These are phyloP conservation scores for Amphiura filiformis DNA, from an alignment of 35 echinoderm and acorn worm species.

Conservation along the genomic window DNA sequence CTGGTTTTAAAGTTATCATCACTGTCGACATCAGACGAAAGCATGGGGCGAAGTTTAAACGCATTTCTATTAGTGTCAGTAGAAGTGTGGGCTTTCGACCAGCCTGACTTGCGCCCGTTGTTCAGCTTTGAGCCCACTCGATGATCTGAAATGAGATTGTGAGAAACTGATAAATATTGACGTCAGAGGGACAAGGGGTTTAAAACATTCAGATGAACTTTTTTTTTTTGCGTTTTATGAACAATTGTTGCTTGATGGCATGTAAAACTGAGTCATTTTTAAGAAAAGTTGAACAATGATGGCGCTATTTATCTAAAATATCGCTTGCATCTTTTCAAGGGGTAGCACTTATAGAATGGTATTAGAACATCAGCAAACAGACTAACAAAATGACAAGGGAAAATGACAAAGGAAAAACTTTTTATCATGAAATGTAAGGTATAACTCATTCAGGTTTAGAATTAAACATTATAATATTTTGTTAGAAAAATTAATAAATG, in stretches of 20 bases:
- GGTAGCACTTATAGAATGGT: too few relatives aligned
- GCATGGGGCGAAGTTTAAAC: constrained; percentile 11
- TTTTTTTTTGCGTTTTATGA: not conserved
- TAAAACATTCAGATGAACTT: not conserved
- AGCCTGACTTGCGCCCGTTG: constrained; percentile 15
- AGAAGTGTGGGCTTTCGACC: not conserved
- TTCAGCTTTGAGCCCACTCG: not conserved
- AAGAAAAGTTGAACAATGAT: not conserved
- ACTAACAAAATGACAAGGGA: too few relatives aligned
- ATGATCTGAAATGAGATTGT: not conserved
- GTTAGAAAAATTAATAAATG: too few relatives aligned
- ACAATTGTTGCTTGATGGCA: not conserved
- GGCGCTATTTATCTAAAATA: too few relatives aligned
- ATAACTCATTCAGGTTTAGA: too few relatives aligned
- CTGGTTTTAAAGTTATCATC: not conserved
- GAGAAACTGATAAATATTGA: not conserved
- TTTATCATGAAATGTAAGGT: too few relatives aligned
- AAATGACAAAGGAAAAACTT: too few relatives aligned
- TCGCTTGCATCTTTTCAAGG: too few relatives aligned
- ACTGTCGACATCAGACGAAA: not conserved
- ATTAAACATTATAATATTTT: too few relatives aligned
- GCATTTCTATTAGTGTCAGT: constrained; percentile 22
- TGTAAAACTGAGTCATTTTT: not conserved
- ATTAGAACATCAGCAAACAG: too few relatives aligned
- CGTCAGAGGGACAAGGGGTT: not conserved